A percentile compares a stretch with the other conserved stretches of the same genome.
Evolutionary conservation across 2,888 invertebrate genomes (phyloP).

Genomic region (Agrenia bidenticulata): DNA sequence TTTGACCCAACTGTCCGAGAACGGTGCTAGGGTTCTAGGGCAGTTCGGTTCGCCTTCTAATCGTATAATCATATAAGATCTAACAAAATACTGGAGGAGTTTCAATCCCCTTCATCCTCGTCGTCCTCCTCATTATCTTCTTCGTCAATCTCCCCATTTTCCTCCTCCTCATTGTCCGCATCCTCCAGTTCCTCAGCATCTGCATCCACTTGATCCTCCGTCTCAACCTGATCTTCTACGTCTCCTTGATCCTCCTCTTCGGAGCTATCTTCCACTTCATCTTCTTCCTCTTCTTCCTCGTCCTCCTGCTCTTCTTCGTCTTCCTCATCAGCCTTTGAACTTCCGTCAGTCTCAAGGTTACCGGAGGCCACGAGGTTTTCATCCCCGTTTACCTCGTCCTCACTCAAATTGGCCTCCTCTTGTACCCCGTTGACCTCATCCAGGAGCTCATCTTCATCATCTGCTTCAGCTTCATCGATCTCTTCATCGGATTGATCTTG

Average conservation of each 20-base stretch:
- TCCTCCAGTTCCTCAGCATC: conserved; percentile 15
- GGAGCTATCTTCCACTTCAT: conserved; percentile 6
- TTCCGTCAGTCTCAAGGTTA: conserved; percentile 16
- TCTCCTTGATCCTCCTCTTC: conserved; percentile 16
- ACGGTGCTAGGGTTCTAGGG: too few relatives aligned
- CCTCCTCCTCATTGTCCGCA: conserved; percentile 29
- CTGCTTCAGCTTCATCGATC: conserved; percentile 28
- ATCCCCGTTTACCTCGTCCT: conserved; percentile 13
- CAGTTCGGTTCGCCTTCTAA: too few relatives aligned
- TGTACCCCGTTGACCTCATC: conserved; percentile 3
- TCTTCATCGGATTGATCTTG: conserved; percentile 18
- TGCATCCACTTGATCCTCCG: conserved; percentile 20
- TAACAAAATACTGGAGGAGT: neutral
- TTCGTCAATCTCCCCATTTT: conserved; percentile 15
- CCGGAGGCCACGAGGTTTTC: neutral
- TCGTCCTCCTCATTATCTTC: conserved; percentile 17
- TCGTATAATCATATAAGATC: too few relatives aligned
- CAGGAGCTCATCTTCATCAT: conserved; percentile 20
- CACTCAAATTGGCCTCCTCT: conserved; percentile 8
- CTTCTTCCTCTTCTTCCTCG: neutral
- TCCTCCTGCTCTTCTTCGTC: conserved; percentile 13
- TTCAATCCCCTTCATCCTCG: conserved; percentile 22
- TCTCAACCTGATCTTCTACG: conserved; percentile 29
- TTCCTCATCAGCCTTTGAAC: conserved; percentile 8
- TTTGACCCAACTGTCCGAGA: too few relatives aligned